phyloP scores from a whole-genome alignment of 2,113 vertebrate species.

The Glareola pratincola region DNA sequence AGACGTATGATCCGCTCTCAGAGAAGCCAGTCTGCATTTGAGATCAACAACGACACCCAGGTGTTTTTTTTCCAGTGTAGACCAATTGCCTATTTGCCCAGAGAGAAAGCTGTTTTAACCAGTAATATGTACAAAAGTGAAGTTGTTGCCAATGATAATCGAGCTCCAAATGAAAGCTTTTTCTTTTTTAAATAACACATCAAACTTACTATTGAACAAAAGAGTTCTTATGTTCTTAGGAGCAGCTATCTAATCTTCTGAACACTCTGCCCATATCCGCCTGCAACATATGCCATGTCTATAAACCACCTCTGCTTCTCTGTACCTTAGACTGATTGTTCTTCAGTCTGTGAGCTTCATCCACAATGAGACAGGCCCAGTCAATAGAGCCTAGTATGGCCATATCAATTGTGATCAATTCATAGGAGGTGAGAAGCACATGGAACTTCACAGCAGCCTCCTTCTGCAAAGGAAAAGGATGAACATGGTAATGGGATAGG shows the following conservation, averaged over 20 bases:
- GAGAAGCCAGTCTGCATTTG: not conserved
- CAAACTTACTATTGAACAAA: not conserved
- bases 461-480: conserved; percentile 78
- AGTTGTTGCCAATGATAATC: not conserved
- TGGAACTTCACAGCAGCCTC: conserved; percentile 96
- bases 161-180: not conserved
- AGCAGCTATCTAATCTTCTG: not conserved
- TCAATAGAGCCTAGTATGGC: conserved; percentile 94
- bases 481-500: not conserved
- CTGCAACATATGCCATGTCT: not conserved
- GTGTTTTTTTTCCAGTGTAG: not conserved
- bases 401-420: conserved; percentile 95
- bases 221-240: not conserved
- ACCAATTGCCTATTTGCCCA: not conserved
- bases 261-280: not conserved
- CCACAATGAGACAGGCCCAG: conserved; percentile 96
- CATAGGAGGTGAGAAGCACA: conserved; percentile 92
- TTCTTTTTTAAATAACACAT: not conserved
- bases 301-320: not conserved
- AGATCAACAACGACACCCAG: not conserved
- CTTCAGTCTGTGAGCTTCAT: conserved; percentile 96
- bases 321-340: conserved; percentile 97
- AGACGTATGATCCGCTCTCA: not conserved
- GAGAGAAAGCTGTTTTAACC: not conserved
- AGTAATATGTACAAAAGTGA: not conserved